These are phyloP conservation scores for Peromyscus maniculatus DNA, from an alignment of 2,113 vertebrate species.

Conservation along the genomic window DNA sequence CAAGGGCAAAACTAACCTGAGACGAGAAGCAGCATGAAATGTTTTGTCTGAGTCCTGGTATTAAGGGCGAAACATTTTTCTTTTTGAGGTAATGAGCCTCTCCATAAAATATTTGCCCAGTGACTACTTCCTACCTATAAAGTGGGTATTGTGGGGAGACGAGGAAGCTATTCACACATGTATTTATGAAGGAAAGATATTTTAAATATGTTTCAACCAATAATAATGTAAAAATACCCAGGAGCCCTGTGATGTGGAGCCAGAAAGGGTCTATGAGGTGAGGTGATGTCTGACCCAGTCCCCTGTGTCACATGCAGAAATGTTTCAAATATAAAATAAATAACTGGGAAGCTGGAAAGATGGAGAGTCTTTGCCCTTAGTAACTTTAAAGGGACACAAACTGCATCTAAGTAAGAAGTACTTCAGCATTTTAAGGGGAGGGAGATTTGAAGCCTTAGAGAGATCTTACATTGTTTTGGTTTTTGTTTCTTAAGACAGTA, in stretches of 20 bases:
- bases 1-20: conserved; percentile 9
- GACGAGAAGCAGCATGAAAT: neutral
- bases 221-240: conserved; percentile 79
- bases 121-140: conserved; percentile 72
- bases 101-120: conserved; percentile 62
- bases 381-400: conserved; percentile 41
- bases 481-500: neutral
- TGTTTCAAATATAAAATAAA: conserved; percentile 70
- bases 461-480: neutral
- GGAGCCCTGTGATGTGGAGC: conserved; percentile 76
- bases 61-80: conserved; percentile 31
- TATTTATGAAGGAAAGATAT: conserved; percentile 80
- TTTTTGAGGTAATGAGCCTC: conserved; percentile 26
- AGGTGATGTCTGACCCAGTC: conserved; percentile 75
- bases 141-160: conserved; percentile 31
- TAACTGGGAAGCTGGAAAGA: conserved; percentile 47
- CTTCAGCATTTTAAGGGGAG: neutral
- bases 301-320: conserved; percentile 67
- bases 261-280: conserved; percentile 76
- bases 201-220: conserved; percentile 77
- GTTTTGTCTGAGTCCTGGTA: neutral
- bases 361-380: neutral
- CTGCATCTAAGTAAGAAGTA: neutral
- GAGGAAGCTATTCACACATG: conserved; percentile 44
- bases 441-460: neutral